Conservation (phyloP, 2,113 vertebrate species). For the Dinomys branickii region DNA sequence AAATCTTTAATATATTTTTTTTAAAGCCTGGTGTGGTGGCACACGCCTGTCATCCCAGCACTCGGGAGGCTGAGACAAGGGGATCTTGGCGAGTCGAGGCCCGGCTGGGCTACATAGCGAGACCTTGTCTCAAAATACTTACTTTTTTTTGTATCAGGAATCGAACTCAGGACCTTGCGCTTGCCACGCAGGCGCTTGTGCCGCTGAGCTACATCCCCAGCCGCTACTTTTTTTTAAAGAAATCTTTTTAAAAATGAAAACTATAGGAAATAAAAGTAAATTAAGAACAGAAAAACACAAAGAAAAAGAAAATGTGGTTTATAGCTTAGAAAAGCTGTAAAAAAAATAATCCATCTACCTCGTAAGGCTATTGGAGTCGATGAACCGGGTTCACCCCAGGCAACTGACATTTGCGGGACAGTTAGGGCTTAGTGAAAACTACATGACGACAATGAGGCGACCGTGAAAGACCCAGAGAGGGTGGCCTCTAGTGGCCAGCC, state of each 20-base stretch:
- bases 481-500: constrained; percentile 46
- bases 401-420: neutral
- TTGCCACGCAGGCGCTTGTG: too few relatives aligned
- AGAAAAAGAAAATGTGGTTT: neutral
- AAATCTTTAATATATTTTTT: neutral
- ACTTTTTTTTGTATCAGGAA: too few relatives aligned
- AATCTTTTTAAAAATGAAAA: neutral
- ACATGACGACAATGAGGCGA: neutral
- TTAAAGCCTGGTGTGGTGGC: neutral
- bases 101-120: neutral
- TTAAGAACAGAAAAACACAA: neutral
- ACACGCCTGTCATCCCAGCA: neutral
- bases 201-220: too few relatives aligned
- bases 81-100: neutral
- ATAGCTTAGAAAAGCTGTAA: neutral
- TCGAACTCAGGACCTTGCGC: too few relatives aligned
- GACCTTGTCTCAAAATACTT: neutral
- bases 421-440: neutral
- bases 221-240: neutral
- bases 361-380: neutral
- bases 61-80: neutral
- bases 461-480: neutral
- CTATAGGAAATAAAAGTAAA: neutral
- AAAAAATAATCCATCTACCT: neutral
- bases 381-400: neutral